phyloP scores from a whole-genome alignment of 2,888 invertebrate genomes.

The Adineta ricciae region DNA sequence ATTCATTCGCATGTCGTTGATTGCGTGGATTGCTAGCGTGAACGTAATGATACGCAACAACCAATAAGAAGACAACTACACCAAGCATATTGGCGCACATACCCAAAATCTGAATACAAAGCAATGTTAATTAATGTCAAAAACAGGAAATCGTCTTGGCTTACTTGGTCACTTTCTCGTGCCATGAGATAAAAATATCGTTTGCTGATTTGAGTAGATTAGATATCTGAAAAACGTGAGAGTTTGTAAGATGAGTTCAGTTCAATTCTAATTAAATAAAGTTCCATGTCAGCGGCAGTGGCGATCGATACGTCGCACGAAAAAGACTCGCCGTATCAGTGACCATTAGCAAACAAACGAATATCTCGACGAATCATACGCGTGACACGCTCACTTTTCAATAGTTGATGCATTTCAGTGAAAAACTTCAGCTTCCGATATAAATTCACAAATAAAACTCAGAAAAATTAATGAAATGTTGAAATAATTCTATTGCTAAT shows the following conservation, averaged over 20 bases:
- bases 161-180: conserved; percentile 4
- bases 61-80: conserved; percentile 70
- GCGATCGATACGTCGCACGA: background rate
- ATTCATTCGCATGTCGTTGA: background rate
- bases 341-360: background rate
- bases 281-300: too few species aligned
- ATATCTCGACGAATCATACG: background rate
- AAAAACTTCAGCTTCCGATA: background rate
- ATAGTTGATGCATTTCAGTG: background rate
- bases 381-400: background rate
- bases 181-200: background rate
- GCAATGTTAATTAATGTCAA: too few species aligned
- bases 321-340: background rate
- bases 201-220: background rate
- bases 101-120: conserved; percentile 55
- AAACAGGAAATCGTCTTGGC: background rate
- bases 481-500: background rate
- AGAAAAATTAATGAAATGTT: background rate
- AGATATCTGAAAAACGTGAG: background rate
- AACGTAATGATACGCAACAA: conserved; percentile 90
- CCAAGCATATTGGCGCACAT: conserved; percentile 89
- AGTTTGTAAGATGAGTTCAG: too few species aligned
- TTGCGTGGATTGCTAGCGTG: conserved; percentile 59
- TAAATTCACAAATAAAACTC: background rate
- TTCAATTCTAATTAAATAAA: too few species aligned